A percentile compares a stretch with the other conserved stretches of the same genome.
Evolutionary conservation across 2,113 vertebrate species (phyloP).

Genomic region (Siniperca knerii): DNA sequence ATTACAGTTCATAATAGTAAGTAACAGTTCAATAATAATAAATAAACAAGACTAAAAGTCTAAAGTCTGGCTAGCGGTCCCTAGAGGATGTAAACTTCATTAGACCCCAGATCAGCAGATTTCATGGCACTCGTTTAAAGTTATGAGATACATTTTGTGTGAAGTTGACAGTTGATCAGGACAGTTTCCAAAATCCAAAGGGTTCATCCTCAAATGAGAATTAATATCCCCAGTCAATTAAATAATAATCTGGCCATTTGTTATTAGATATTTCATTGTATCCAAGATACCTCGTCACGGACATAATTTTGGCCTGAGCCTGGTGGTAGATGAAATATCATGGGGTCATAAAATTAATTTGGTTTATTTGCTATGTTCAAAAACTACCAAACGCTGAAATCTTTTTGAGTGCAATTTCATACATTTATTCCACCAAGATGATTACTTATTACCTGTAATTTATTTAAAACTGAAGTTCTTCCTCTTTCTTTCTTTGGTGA

Average conservation of each 20-base stretch:
- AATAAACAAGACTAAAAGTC: constrained; percentile 52
- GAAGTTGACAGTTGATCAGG: not conserved
- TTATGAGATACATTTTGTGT: not conserved
- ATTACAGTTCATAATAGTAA: constrained; percentile 69
- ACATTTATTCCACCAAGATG: not conserved
- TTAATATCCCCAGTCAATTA: not conserved
- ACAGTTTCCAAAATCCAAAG: not conserved
- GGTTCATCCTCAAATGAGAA: not conserved
- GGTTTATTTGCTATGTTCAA: not conserved
- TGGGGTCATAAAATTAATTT: no score
- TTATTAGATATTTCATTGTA: not conserved
- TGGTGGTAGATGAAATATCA: no score
- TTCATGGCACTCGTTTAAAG: not conserved
- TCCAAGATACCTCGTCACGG: not conserved
- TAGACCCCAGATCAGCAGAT: not conserved
- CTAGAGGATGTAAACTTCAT: constrained; percentile 38
- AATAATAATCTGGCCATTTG: not conserved
- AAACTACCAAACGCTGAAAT: not conserved
- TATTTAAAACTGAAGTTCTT: not conserved
- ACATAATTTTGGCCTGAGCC: not conserved
- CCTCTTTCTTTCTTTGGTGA: not conserved
- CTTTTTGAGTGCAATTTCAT: not conserved
- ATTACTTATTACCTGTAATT: not conserved
- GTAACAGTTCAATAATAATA: constrained; percentile 65
- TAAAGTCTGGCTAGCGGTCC: constrained; percentile 7